These are phyloP conservation scores for Coracias cyanogaster DNA, from an alignment of 2,797 vertebrate genomes.

Conservation along the genomic window DNA sequence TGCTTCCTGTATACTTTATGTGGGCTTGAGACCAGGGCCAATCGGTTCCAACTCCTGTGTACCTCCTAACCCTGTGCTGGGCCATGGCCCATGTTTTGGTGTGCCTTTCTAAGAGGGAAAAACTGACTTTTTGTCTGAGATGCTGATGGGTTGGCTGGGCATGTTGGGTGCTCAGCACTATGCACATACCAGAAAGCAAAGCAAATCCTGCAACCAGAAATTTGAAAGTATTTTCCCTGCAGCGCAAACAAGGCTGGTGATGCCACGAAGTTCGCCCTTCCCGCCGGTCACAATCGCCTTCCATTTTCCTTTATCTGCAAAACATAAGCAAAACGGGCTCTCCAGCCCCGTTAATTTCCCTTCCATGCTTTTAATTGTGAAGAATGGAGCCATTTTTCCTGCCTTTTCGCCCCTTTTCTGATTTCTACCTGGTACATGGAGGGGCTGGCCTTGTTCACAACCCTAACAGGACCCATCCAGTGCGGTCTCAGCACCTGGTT, in stretches of 20 bases:
- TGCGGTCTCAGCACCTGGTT: conserved; percentile 50
- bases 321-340: conserved; percentile 70
- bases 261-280: conserved; percentile 53
- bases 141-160: conserved; percentile 1
- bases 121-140: neutral
- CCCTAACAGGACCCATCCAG: conserved; percentile 56
- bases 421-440: conserved; percentile 65
- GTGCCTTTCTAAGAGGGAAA: neutral
- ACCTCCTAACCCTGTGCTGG: conserved; percentile 41
- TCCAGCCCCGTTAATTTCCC: conserved; percentile 75
- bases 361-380: conserved; percentile 72
- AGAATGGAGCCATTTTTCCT: conserved; percentile 68
- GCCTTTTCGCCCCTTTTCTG: conserved; percentile 45
- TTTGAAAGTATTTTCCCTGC: conserved; percentile 63
- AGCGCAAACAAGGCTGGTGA: conserved; percentile 50
- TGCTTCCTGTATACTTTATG: conserved; percentile 49
- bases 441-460: conserved; percentile 68
- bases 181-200: conserved; percentile 69
- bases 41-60: neutral
- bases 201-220: conserved; percentile 68
- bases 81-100: neutral
- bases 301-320: conserved; percentile 74
- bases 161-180: neutral
- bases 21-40: conserved; percentile 70
- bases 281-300: conserved; percentile 42